These are phyloP conservation scores for Dendropsophus ebraccatus DNA, from an alignment of 2,113 vertebrate genomes.

Conservation along the genomic window DNA sequence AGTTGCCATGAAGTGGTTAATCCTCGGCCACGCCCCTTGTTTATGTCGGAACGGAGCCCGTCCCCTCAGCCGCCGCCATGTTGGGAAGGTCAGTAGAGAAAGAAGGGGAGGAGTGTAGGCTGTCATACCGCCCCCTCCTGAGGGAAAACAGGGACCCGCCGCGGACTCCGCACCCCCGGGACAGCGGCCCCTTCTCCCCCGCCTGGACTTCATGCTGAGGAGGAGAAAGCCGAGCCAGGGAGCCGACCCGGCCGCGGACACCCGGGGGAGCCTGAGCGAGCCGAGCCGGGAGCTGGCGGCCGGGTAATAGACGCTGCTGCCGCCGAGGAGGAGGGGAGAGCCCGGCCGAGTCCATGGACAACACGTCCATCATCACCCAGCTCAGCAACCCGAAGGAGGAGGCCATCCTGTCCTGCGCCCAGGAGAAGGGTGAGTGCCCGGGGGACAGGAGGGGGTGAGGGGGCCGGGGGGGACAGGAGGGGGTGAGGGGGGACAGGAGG, in stretches of 20 bases:
- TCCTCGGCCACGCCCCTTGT: slow-evolving; percentile 60
- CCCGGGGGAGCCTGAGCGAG: slow-evolving; percentile 36
- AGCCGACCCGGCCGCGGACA: slow-evolving; percentile 44
- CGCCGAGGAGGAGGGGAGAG: slow-evolving; percentile 62
- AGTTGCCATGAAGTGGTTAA: background rate
- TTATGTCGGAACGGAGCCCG: slow-evolving; percentile 61
- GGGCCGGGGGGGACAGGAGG: too few relatives aligned
- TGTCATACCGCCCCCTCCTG: slow-evolving; percentile 51
- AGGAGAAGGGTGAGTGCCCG: slow-evolving; percentile 87
- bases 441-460: background rate
- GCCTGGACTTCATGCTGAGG: slow-evolving; percentile 54
- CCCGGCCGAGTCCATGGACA: slow-evolving; percentile 94
- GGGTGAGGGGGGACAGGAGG: too few relatives aligned
- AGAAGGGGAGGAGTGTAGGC: slow-evolving; percentile 27
- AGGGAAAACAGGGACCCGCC: slow-evolving; percentile 48
- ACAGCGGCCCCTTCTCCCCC: slow-evolving; percentile 13
- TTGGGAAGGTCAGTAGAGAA: slow-evolving; percentile 57
- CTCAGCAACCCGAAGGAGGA: slow-evolving; percentile 99
- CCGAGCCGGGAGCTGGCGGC: slow-evolving; percentile 34
- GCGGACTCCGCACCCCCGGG: slow-evolving; percentile 32
- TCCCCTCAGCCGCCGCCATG: slow-evolving; percentile 30
- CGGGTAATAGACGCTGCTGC: background rate
- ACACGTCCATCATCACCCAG: slow-evolving; percentile 99
- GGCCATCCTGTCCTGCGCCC: slow-evolving; percentile 85
- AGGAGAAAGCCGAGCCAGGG: slow-evolving; percentile 19